Percentiles rank a stretch among this genome's conserved stretches.
Evolutionary conservation across 2,888 invertebrate species (phyloP).

Genomic region (Hofmannophila pseudospretella): DNA sequence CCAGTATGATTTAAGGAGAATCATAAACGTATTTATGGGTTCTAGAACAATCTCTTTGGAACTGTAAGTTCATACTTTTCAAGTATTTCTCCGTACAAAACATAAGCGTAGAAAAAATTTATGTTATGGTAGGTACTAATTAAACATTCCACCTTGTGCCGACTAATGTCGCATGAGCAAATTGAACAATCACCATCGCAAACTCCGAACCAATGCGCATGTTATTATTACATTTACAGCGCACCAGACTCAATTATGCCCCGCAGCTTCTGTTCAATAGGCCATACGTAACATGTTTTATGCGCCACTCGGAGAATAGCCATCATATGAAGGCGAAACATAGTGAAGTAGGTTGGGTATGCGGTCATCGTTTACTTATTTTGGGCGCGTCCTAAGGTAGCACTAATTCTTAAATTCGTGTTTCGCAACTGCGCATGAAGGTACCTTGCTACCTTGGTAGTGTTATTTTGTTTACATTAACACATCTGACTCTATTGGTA

Average conservation of each 20-base stretch:
- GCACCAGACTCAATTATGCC: slow-evolving; percentile 25
- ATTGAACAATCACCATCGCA: slow-evolving; percentile 19
- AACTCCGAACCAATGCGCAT: slow-evolving; percentile 26
- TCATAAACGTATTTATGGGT: too few species aligned
- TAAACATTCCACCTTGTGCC: slow-evolving; percentile 2
- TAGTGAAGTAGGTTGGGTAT: slow-evolving; percentile 38
- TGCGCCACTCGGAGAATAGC: slow-evolving; percentile 11
- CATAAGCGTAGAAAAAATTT: too few species aligned
- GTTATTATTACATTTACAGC: slow-evolving; percentile 20
- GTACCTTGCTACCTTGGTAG: neutral
- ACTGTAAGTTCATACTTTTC: neutral
- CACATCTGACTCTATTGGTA: slow-evolving; percentile 7
- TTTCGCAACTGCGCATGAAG: slow-evolving; percentile 34
- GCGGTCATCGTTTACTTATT: slow-evolving; percentile 50
- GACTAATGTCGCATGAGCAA: slow-evolving; percentile 6
- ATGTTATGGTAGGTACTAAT: too few species aligned
- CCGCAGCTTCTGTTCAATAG: slow-evolving; percentile 28
- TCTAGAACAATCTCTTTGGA: too few species aligned
- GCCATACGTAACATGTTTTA: slow-evolving; percentile 26
- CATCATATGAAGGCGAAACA: slow-evolving; percentile 47
- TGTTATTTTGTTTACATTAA: slow-evolving; percentile 9
- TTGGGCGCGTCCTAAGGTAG: slow-evolving; percentile 9
- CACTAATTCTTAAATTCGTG: slow-evolving; percentile 22
- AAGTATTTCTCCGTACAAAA: slow-evolving; percentile 13
- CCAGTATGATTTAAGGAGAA: too few species aligned